Percentiles rank a stretch among this genome's conserved stretches.
phyloP scores from a whole-genome alignment of 2,888 invertebrate genomes.

The Mimumesa dahlbomi region DNA sequence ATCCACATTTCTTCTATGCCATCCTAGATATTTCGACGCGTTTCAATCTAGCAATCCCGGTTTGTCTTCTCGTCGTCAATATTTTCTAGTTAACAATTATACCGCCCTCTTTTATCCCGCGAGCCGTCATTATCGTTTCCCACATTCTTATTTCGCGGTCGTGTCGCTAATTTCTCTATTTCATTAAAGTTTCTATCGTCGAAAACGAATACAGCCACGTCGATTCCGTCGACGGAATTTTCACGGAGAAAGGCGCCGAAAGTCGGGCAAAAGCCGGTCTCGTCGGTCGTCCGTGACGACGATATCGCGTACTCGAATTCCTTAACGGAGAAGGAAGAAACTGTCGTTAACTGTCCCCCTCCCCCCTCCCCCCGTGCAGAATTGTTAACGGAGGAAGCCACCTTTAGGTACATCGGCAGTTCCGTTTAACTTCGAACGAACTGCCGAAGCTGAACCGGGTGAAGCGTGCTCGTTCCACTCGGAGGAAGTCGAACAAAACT shows the following conservation, averaged over 20 bases:
- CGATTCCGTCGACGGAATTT: background rate
- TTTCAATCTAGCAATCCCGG: too few species aligned
- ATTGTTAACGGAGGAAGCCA: background rate
- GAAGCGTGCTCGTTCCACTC: slow-evolving; percentile 38
- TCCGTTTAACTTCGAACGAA: slow-evolving; percentile 11
- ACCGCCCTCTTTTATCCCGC: too few species aligned
- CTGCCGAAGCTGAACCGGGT: slow-evolving; percentile 2
- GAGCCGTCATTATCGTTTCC: too few species aligned
- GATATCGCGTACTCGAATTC: background rate
- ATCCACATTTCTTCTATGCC: background rate
- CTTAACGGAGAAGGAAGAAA: slow-evolving; percentile 1
- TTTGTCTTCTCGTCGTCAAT: too few species aligned
- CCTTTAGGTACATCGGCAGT: slow-evolving; percentile 12
- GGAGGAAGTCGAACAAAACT: slow-evolving; percentile 29
- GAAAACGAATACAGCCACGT: too few species aligned
- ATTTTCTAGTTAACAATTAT: too few species aligned
- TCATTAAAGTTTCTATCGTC: too few species aligned
- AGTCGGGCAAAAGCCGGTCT: slow-evolving; percentile 39
- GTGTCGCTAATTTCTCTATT: too few species aligned
- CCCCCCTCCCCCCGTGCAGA: background rate
- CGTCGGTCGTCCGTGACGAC: background rate
- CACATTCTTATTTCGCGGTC: too few species aligned
- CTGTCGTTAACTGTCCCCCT: background rate
- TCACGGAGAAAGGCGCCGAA: slow-evolving; percentile 55
- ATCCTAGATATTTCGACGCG: too few species aligned